A percentile compares a stretch with the other conserved stretches of the same genome.
phyloP scores from a whole-genome alignment of 37 sponge, comb jelly and placozoan species.

The Cliona cf. orientalis region DNA sequence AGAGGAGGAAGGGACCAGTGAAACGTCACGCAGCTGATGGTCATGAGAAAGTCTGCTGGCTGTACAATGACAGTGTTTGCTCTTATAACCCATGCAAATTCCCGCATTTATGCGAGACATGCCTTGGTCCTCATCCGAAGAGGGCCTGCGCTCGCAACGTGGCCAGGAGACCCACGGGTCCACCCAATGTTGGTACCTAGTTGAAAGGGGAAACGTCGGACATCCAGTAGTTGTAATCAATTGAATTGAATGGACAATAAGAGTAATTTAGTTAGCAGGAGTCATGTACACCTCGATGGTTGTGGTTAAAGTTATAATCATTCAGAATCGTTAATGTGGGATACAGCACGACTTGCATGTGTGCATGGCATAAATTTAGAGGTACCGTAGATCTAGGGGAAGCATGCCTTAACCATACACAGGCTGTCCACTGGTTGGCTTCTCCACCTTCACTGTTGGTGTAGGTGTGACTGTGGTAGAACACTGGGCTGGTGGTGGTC shows the following conservation, averaged over 20 bases:
- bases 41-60: background rate
- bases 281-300: too few relatives aligned
- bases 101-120: conserved; percentile 5
- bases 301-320: background rate
- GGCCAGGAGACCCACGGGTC: background rate
- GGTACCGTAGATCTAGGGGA: too few relatives aligned
- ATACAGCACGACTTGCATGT: background rate
- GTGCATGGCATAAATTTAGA: too few relatives aligned
- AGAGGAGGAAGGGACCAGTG: background rate
- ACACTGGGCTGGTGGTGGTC: background rate
- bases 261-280: too few relatives aligned
- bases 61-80: background rate
- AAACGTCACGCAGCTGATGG: background rate
- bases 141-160: background rate
- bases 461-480: background rate
- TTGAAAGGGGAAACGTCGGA: too few relatives aligned
- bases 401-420: background rate
- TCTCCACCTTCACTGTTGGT: conserved; percentile 1
- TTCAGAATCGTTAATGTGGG: background rate
- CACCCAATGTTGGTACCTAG: background rate
- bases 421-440: background rate
- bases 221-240: too few relatives aligned
- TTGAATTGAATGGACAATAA: too few relatives aligned
- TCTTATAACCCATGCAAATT: background rate
- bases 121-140: background rate